Conservation (phyloP, 2,888 invertebrate species). For the Lasioglossum zephyrum region DNA sequence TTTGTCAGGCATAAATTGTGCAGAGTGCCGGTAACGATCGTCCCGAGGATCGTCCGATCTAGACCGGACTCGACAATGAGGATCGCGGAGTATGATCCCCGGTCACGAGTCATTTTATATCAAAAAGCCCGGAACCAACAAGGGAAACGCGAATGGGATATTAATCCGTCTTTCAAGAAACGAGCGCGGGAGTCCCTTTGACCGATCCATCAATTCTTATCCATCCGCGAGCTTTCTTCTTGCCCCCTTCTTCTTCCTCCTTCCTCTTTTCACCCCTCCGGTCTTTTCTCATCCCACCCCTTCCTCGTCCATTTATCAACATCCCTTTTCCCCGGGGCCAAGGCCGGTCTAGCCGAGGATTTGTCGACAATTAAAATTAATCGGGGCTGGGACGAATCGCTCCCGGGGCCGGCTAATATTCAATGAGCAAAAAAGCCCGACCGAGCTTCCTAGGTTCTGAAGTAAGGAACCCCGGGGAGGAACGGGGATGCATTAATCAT, state of each 20-base stretch:
- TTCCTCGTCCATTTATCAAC: slow-evolving; percentile 72
- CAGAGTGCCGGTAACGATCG: slow-evolving; percentile 1
- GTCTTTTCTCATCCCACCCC: slow-evolving; percentile 33
- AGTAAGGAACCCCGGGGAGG: slow-evolving; percentile 19
- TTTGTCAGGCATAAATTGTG: slow-evolving; percentile 6
- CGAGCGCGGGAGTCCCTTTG: slow-evolving; percentile 16
- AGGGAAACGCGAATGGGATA: slow-evolving; percentile 38
- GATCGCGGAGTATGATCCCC: slow-evolving; percentile 7
- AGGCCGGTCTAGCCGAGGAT: slow-evolving; percentile 53
- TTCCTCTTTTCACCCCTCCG: slow-evolving; percentile 24
- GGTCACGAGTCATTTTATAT: slow-evolving; percentile 12
- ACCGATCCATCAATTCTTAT: slow-evolving; percentile 72
- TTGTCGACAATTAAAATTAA: slow-evolving; percentile 79
- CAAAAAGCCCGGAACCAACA: slow-evolving; percentile 21
- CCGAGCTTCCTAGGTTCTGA: slow-evolving; percentile 20
- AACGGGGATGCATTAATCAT: slow-evolving; percentile 54
- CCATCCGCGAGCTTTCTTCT: slow-evolving; percentile 50
- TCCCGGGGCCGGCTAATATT: slow-evolving; percentile 43
- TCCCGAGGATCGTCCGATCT: slow-evolving; percentile 7
- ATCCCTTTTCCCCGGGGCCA: slow-evolving; percentile 50
- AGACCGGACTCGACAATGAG: slow-evolving; percentile 4
- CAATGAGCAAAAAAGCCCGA: slow-evolving; percentile 7
- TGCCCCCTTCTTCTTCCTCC: background rate
- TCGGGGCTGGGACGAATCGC: slow-evolving; percentile 62
- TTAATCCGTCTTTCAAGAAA: slow-evolving; percentile 46